Evolutionary conservation across 2,888 invertebrate species (phyloP), one percentile per base, ranked within the genome.

Genomic region (Proisotoma minuta): DNA sequence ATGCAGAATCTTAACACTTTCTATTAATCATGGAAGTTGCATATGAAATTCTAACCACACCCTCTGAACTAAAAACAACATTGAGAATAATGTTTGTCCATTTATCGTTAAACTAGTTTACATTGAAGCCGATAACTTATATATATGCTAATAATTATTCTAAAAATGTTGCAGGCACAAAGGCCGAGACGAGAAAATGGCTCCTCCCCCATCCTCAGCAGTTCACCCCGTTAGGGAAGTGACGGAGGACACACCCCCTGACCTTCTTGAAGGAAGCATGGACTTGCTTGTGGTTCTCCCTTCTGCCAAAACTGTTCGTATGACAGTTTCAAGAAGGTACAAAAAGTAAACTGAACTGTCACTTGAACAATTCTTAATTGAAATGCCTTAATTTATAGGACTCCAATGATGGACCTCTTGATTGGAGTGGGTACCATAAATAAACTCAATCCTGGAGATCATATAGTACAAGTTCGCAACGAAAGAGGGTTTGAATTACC

Each of bases 341-440:
- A 75, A 49, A n/a, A 39, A 56, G 24, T 56, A 24, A 50, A 23
- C 20, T 24, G 5, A 23, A 47, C 3, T 49, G 2, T 5, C 18
- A 4, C 3, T 52, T 28, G n/a, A 29, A 5, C n/a, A 12, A 40
- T 43, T 23, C 12, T 26, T 18, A 47, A 39, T 40, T 59, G 53
- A 22, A 39, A n/a, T 29, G 43, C 47, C 24, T 40, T 29, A n/a
- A 24, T 24, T 27, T 80, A 65, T 79, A 87, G 87, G 76, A 87
- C 86, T 24, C 87, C 87, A 34, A 87, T 88, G 87, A 85, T 87
- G 85, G 88, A 88, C 76, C 81, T 88, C 51, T 80, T 87, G 70
- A 84, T 88, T 57, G 86, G 87, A 76, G 82, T 87, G 71, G 84
- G 87, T 48, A 86, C 85, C 51, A 81, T 83, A 51, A 82, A 85